phyloP scores from a whole-genome alignment of 2,888 invertebrate species.

The Cenopis cana region DNA sequence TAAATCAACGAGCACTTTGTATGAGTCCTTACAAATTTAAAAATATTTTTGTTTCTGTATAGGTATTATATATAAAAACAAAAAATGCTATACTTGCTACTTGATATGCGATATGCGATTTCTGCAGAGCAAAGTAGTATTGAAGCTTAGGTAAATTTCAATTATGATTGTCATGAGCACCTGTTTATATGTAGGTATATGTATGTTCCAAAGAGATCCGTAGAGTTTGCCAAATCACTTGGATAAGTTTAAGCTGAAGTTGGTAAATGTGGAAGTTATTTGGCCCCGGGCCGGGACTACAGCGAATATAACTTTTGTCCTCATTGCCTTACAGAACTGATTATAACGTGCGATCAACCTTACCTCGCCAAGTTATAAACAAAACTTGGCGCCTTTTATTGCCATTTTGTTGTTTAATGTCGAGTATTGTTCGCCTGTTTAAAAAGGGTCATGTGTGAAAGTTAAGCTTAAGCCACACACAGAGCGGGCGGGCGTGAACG shows the following conservation, averaged over 20 bases:
- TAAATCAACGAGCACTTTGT: not conserved
- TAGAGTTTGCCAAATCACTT: slow-evolving; percentile 81
- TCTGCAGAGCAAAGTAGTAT: not conserved
- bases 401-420: not conserved
- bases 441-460: too few relatives aligned
- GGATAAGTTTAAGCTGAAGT: slow-evolving; percentile 69
- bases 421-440: too few relatives aligned
- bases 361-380: slow-evolving; percentile 44
- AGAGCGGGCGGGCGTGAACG: too few relatives aligned
- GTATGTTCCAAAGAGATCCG: slow-evolving; percentile 60
- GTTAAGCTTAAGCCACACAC: too few relatives aligned
- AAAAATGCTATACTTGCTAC: too few relatives aligned
- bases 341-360: slow-evolving; percentile 54
- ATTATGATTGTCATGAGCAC: slow-evolving; percentile 4
- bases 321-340: slow-evolving; percentile 62
- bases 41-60: too few relatives aligned
- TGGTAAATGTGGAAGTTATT: slow-evolving; percentile 73
- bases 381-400: slow-evolving; percentile 15
- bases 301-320: slow-evolving; percentile 68
- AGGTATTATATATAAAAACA: too few relatives aligned
- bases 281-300: slow-evolving; percentile 75
- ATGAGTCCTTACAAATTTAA: not conserved
- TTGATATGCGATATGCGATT: too few relatives aligned
- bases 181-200: slow-evolving; percentile 46
- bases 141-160: not conserved